Base-by-base conservation (phyloP, 2,888 invertebrate genomes). In the Melitaea athalia region DNA sequence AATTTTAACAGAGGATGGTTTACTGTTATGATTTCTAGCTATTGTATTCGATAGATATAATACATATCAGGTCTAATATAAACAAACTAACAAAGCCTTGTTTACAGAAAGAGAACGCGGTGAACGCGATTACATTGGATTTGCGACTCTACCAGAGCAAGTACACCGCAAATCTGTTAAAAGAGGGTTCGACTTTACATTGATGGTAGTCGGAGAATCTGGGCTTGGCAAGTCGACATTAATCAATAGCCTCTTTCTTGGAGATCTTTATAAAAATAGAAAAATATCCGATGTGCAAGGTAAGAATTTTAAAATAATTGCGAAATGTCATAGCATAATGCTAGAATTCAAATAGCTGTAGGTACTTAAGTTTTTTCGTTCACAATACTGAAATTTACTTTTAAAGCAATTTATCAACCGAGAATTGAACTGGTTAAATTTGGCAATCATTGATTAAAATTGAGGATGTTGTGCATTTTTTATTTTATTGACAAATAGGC, bases 131-230 rank as follows among this genome's bases (percentile, higher is more conserved):
- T 97, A 97, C 90, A 98, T 99, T 80, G 99, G 98, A 69, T 98
- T 99, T 86, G 98, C 98, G 74, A 98, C 98, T 67, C 93, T 99
- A 71, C 98, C 98, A 31, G 98, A 98, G 86, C 98, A 99, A 91
- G 98, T 99, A 66, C 98, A 99, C 91, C 95, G 98, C 76, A 99
- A 99, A 92, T 98, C 98, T 0, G 98, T 98, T 64, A 99, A 99
- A 91, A 95, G 97, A 79, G 98, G 98, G 66, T 99, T 99, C 88
- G 98, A 99, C 88, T 99, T 99, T 89, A 99, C 98, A 0, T 92
- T 99, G 74, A 98, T 99, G 98, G 98, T 99, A 17, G 97, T 98
- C 45, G 99, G 98, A 43, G 98, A 99, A 89, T 96, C 96, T 0
- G 98, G 99, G 0, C 94, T 99, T 62, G 99, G 99, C 68, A 99